Conservation (phyloP, 2,888 invertebrate species). For the Scaptomyza parva region DNA sequence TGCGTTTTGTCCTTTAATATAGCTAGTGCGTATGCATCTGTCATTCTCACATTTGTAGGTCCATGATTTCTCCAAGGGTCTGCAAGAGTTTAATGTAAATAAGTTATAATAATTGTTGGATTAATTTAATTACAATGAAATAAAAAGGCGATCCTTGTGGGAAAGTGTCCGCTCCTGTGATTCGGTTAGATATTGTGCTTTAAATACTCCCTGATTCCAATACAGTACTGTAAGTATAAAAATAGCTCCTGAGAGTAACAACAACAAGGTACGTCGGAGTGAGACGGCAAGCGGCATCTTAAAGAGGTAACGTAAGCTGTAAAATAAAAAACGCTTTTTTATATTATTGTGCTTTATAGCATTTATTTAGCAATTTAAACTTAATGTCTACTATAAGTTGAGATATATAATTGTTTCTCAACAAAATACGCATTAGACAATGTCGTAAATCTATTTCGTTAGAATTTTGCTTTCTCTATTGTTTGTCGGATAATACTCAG, state of each 20-base stretch:
- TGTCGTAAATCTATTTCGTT: too few relatives aligned
- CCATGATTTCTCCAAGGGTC: constrained; percentile 87
- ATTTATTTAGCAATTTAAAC: not conserved
- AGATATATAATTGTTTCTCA: too few relatives aligned
- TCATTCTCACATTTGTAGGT: constrained; percentile 90
- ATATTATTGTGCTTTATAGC: too few relatives aligned
- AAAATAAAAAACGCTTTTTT: constrained; percentile 8
- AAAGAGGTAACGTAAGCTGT: constrained; percentile 83
- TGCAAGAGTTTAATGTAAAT: constrained; percentile 36
- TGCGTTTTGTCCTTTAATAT: constrained; percentile 33
- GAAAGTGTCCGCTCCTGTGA: constrained; percentile 79
- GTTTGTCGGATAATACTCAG: too few relatives aligned
- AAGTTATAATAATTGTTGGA: not conserved
- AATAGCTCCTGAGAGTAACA: constrained; percentile 86
- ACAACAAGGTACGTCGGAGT: constrained; percentile 86
- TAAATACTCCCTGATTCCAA: constrained; percentile 87
- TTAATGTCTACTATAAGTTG: too few relatives aligned
- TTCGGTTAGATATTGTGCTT: constrained; percentile 84
- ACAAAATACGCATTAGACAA: too few relatives aligned
- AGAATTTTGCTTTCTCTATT: too few relatives aligned
- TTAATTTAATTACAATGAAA: constrained; percentile 75
- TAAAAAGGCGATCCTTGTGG: constrained; percentile 64
- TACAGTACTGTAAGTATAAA: constrained; percentile 87
- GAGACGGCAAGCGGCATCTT: constrained; percentile 85
- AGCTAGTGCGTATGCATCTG: constrained; percentile 88